Conservation (phyloP, 2,797 vertebrate genomes). For the Lepidocolaptes lacrymiger region DNA sequence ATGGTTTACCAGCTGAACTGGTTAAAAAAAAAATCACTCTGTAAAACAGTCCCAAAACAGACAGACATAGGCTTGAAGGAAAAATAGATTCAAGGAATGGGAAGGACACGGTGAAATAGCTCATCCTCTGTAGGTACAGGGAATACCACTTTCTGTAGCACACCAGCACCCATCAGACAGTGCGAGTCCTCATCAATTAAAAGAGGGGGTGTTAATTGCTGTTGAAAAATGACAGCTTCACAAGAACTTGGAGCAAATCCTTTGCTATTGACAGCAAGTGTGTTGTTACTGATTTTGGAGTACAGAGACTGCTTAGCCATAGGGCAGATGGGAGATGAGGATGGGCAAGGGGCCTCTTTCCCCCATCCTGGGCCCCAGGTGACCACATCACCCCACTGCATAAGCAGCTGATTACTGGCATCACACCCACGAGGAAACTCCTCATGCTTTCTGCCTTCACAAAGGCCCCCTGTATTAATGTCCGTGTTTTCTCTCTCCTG, state of each 20-base stretch:
- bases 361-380: rapidly evolving
- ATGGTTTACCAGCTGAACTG: not conserved
- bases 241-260: not conserved
- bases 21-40: not conserved
- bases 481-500: rapidly evolving
- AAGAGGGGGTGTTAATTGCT: not conserved
- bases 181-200: not conserved
- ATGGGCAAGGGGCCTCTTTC: not conserved
- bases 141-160: rapidly evolving
- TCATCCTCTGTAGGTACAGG: not conserved
- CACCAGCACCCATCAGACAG: rapidly evolving
- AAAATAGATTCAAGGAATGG: not conserved
- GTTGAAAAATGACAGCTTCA: not conserved
- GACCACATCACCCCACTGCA: rapidly evolving
- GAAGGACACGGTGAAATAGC: not conserved
- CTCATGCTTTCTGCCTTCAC: not conserved
- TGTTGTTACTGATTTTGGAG: not conserved
- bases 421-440: not conserved
- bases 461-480: not conserved
- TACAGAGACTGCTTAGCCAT: not conserved
- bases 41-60: not conserved
- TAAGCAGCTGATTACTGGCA: not conserved
- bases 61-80: not conserved
- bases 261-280: rapidly evolving
- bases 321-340: not conserved